Evolutionary conservation across 1,140 invertebrate genomes (phyloP), one percentile per base, ranked within the genome.

Genomic region (Bombus soroeensis): DNA sequence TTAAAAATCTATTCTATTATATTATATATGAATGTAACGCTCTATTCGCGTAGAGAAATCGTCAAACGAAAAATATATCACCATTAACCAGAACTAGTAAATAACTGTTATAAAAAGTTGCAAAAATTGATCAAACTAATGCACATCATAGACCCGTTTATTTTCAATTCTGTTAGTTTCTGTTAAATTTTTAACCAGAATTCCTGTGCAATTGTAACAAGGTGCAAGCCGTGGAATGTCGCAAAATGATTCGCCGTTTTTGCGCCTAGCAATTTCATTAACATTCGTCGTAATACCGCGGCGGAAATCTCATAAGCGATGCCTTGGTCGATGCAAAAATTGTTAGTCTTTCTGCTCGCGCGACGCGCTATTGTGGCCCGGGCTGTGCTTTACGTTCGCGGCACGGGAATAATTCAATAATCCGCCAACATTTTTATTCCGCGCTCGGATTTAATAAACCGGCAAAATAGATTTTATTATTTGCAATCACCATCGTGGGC

Each of bases 391-490:
- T 74, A n/a, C 81, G 66, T 47, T 53, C 82, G 43, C 68, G 59
- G 68, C 78, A 57, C 83, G 91, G 85, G 87, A 89, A 91, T 92
- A 93, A 93, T 92, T 91, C 81, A 90, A 93, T 93, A 93, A 91
- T 89, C 91, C 88, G 87, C 81, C 86, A 86, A 87, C 91, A 93
- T 91, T 92, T 93, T 93, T 93, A 92, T 92, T 87, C 87, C 85
- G 71, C 87, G 59, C 83, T 83, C 77, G 87, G 86, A 92, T 92
- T 93, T 90, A 92, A 93, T 93, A 92, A 92, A 90, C 88, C 85
- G 88, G 81, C 89, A 91, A 93, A 92, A 89, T 89, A 91, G 90
- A 93, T 93, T 93, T 90, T 88, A 93, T 93, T 92, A 92, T 93
- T 93, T 92, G 88, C 92, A 89, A 93, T 91, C 90, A 85, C 83